Evolutionary conservation across 2,797 vertebrate species (phyloP), one percentile per base, ranked within the genome.

Genomic region (Scarus forsteni): DNA sequence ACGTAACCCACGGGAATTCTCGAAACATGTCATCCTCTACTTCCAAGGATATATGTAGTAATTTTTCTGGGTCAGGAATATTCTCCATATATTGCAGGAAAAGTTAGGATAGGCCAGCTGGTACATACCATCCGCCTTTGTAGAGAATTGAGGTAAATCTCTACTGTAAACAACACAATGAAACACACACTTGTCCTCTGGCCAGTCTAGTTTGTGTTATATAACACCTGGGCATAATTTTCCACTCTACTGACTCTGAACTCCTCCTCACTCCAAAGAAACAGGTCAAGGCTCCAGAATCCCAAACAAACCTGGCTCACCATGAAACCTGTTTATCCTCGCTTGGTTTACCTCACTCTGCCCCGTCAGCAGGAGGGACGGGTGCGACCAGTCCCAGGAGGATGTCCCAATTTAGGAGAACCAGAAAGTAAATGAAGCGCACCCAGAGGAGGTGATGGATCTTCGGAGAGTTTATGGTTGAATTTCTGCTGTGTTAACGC

Each of bases 281-380:
- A 19, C 55, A 12, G 55, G 54, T 70, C 66, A 45, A 8, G 36
- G 54, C 56, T 66, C 44, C 50, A n/a, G 15, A 39, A 51, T 54
- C 60, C 16, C 45, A 19, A 60, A 70, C 36, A 43, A n/a, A 45
- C 58, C 64, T 14, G 0, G 4, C 38, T 57, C 13, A 44, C 44
- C 42, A 53, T 5, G 0, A 59, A 49, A 55, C 67, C 15, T 1
- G 9, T 46, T 77, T 40, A 57, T 45, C 19, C 8, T 45, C 19
- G 66, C 60, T 56, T n/a, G 34, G 50, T 57, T 64, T 60, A 44
- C 27, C 43, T 48, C 12, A 10, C 50, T 10, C 3, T n/a, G 49
- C 64, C 39, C 46, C 3, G 34, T 52, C 46, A 40, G 60, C 14
- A 44, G 10, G 12, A 6, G 34, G 53, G 44, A 5, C 8, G 4